Evolutionary conservation across 2,888 invertebrate species (phyloP).

Genomic region (Pycnomerus fuliginosus): DNA sequence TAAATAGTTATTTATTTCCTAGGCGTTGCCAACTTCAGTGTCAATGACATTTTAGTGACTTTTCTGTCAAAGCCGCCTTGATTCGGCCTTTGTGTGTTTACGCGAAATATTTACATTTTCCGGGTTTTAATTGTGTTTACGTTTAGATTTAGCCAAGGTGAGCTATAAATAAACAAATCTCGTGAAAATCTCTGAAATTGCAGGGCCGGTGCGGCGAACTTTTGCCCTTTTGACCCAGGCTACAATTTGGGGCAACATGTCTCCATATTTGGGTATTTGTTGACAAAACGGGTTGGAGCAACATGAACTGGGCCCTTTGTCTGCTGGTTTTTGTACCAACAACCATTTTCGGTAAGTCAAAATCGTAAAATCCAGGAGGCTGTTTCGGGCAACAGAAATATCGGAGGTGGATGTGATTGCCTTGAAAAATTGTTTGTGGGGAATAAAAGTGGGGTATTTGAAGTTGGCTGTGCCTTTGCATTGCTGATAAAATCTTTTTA

Average conservation of each 20-base stretch:
- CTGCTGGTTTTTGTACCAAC: constrained; percentile 4
- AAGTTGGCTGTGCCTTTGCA: neutral
- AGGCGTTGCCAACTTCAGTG: no score
- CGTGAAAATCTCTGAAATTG: constrained; percentile 2
- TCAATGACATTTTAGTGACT: constrained; percentile 8
- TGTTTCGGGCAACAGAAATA: neutral
- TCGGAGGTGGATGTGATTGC: neutral
- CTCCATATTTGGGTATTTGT: constrained; percentile 1
- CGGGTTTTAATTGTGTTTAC: constrained; percentile 1
- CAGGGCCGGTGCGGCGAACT: constrained; percentile 15
- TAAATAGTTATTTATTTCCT: no score
- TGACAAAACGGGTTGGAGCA: constrained; percentile 1
- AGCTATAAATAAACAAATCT: neutral
- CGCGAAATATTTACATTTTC: constrained; percentile 2
- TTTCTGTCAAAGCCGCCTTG: constrained; percentile 9
- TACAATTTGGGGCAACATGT: constrained; percentile 7
- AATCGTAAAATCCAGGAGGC: neutral
- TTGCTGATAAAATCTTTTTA: neutral
- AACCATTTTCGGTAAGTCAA: constrained; percentile 11
- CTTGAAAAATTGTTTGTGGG: neutral
- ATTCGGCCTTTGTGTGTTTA: constrained; percentile 15
- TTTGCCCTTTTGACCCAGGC: constrained; percentile 20
- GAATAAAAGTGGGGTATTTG: neutral
- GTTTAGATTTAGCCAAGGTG: neutral
- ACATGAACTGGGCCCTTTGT: constrained; percentile 8